Conservation (phyloP, 2,113 vertebrate species). For the Balaeniceps rex region DNA sequence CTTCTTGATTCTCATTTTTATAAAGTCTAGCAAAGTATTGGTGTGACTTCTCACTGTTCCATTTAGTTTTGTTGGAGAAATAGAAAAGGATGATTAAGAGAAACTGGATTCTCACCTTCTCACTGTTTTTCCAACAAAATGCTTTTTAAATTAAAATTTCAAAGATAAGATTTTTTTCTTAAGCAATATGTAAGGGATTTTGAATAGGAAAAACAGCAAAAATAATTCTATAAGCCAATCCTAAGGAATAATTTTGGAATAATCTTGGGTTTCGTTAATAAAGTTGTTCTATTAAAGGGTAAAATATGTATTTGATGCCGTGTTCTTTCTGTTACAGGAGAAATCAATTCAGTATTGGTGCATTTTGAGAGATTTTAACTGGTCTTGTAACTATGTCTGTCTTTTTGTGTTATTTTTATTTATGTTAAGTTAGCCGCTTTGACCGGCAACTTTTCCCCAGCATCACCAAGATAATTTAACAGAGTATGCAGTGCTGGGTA, state of each 20-base stretch:
- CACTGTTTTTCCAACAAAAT: background rate
- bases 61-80: background rate
- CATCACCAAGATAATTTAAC: background rate
- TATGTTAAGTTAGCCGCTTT: no score
- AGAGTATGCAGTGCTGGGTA: background rate
- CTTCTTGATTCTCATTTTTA: background rate
- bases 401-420: background rate
- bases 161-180: background rate
- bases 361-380: background rate
- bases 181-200: background rate
- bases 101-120: background rate
- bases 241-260: background rate
- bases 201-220: background rate
- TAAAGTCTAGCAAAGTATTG: background rate
- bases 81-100: background rate
- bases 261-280: constrained; percentile 23
- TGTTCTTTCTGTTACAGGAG: background rate
- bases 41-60: background rate
- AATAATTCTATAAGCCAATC: background rate
- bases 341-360: background rate
- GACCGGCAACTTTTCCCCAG: background rate
- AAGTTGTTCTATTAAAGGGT: constrained; percentile 33
- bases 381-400: background rate
- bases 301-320: rapidly evolving
- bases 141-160: background rate